Evolutionary conservation across 2,888 invertebrate species (phyloP).

Genomic region (Dinocampus coccinellae): DNA sequence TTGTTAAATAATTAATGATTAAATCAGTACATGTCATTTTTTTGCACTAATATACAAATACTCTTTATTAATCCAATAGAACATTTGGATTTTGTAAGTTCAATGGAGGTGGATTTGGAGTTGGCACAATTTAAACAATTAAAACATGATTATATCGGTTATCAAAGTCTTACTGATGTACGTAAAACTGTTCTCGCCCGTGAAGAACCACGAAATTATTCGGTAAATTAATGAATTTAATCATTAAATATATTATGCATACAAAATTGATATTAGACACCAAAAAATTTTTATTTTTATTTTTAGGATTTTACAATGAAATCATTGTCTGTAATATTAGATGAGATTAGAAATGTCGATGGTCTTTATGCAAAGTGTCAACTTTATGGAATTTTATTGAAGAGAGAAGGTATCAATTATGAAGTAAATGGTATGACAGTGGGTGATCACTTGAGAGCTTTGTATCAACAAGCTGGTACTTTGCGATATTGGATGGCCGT

Average conservation of each 20-base stretch:
- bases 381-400: constrained; percentile 84
- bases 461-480: constrained; percentile 88
- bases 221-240: constrained; percentile 62
- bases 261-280: background rate
- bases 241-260: background rate
- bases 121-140: constrained; percentile 90
- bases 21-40: constrained; percentile 38
- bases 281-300: background rate
- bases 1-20: constrained; percentile 2
- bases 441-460: constrained; percentile 77
- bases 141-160: constrained; percentile 92
- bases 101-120: constrained; percentile 77
- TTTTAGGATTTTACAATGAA: constrained; percentile 75
- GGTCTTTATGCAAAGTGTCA: constrained; percentile 87
- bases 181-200: constrained; percentile 83
- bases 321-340: constrained; percentile 81
- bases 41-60: too few species aligned
- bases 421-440: constrained; percentile 77
- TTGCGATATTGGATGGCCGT: constrained; percentile 93
- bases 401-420: constrained; percentile 85
- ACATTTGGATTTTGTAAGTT: constrained; percentile 96
- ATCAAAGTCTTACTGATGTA: constrained; percentile 95
- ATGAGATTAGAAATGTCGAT: constrained; percentile 77
- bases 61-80: constrained; percentile 73
- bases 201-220: constrained; percentile 73